Evolutionary conservation across 2,888 invertebrate species (phyloP), one percentile per base, ranked within the genome.

Genomic region (Hirtodrosophila cameraria): DNA sequence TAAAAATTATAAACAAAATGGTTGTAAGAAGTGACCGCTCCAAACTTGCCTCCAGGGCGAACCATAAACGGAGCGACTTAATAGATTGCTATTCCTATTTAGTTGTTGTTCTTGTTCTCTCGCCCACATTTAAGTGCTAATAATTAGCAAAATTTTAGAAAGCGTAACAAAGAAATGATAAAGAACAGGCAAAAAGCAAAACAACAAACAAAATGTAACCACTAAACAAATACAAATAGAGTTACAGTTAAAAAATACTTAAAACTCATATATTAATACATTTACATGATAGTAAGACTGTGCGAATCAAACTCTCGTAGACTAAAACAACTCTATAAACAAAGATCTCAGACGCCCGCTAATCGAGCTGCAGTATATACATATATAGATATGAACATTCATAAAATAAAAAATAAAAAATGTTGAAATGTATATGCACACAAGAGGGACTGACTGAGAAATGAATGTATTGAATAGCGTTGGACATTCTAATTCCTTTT

Each of bases 51-150:
- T 53, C 58, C 55, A 58, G 54, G 57, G 52, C 57, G 35, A 49
- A 31, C 84, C 84, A 84, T 81, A 80, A 84, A 84, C 78, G 84
- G 84, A 53, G 72, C 64, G 84, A 75, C 77, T 80, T 75, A 70
- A 73, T 80, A 70, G 74, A 67, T 73, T 67, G 48, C 65, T 61
- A 74, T 63, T 61, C 52, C 36, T 53, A 46, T 54, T 16, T 33
- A 30, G 7, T 25, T 31, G 18, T 38, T 71, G 20, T 46, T 52
- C 3, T 33, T 35, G 15, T 33, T 66, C 33, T 16, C n/a, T 38
- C 82, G 75, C 78, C 78, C 69, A 82, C 77, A 61, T 30, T 30
- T 30, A 39, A 18, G 35, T 45, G 60, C 39, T 50, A 61, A 75
- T 75, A 75, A 79, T 82, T 82, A 79, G 75, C 82, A 43, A 62